A percentile compares a stretch with the other conserved stretches of the same genome.
phyloP scores from a whole-genome alignment of 1,140 invertebrate genomes.

The Aphelenchoides fujianensis region DNA sequence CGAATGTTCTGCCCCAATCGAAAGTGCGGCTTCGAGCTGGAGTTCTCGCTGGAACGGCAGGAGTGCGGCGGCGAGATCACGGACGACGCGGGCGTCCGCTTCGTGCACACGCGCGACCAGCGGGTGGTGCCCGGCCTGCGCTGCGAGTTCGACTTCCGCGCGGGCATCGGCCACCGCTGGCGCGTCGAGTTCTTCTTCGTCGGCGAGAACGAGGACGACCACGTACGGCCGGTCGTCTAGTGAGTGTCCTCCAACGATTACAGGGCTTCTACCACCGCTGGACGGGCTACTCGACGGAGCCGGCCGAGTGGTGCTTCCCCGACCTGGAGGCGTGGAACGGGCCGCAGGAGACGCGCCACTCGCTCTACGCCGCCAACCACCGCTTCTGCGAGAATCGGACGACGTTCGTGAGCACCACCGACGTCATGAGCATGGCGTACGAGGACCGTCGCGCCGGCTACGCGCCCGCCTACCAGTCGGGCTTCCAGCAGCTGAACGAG shows the following conservation, averaged over 20 bases:
- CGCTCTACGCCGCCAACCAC: background rate
- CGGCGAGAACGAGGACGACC: constrained; percentile 10
- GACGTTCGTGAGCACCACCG: constrained; percentile 43
- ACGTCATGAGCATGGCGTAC: constrained; percentile 41
- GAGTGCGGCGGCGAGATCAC: constrained; percentile 53
- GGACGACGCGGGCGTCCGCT: constrained; percentile 41
- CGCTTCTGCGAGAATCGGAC: constrained; percentile 50
- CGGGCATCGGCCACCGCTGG: constrained; percentile 52
- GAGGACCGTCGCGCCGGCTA: constrained; percentile 19
- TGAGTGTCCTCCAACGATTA: background rate
- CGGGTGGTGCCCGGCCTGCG: constrained; percentile 35
- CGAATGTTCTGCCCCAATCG: constrained; percentile 41
- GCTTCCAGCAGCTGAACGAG: constrained; percentile 16
- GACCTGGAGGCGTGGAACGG: constrained; percentile 46
- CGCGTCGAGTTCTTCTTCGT: constrained; percentile 51
- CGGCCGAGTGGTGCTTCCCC: constrained; percentile 15
- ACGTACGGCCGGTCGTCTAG: background rate
- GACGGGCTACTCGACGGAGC: background rate
- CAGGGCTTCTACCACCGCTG: constrained; percentile 8
- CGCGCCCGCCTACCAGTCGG: constrained; percentile 9
- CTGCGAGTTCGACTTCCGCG: constrained; percentile 51
- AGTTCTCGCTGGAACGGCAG: constrained; percentile 27
- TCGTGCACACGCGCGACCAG: constrained; percentile 42
- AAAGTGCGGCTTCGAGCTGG: constrained; percentile 55
- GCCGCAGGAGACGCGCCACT: constrained; percentile 10